Conservation (phyloP, 1,140 invertebrate species). For the Drosophila rhopaloa region DNA sequence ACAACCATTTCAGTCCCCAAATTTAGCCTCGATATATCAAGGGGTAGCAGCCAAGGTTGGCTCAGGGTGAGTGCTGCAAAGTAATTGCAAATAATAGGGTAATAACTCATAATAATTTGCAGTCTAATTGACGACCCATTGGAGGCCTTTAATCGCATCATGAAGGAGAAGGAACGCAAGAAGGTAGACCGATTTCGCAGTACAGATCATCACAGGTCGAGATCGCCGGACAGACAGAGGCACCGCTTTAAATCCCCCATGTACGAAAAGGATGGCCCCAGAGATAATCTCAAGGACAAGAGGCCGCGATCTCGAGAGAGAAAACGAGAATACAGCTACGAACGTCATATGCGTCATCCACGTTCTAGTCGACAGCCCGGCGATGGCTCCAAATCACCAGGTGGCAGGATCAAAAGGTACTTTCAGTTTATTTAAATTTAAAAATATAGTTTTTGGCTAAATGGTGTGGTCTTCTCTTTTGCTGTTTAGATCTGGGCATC, state of each 20-base stretch:
- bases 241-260: constrained; percentile 64
- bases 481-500: constrained; percentile 47
- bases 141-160: constrained; percentile 93
- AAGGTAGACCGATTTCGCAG: constrained; percentile 87
- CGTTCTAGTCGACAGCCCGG: constrained; percentile 47
- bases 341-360: constrained; percentile 32
- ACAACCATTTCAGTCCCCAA: constrained; percentile 67
- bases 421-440: background rate
- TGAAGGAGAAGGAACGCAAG: constrained; percentile 92
- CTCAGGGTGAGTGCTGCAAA: constrained; percentile 60
- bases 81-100: background rate
- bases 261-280: constrained; percentile 54
- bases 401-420: constrained; percentile 75
- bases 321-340: constrained; percentile 70
- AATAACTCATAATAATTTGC: constrained; percentile 1
- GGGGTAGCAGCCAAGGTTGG: constrained; percentile 81
- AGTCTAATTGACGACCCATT: constrained; percentile 92
- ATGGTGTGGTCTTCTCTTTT: background rate
- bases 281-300: constrained; percentile 62
- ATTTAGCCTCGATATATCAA: constrained; percentile 81
- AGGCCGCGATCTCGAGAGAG: constrained; percentile 64
- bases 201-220: constrained; percentile 65
- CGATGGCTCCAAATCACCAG: constrained; percentile 65
- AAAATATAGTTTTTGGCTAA: background rate
- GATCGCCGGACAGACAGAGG: constrained; percentile 67